Evolutionary conservation across 2,113 vertebrate species (phyloP).

Genomic region (Bubo blakistoni): DNA sequence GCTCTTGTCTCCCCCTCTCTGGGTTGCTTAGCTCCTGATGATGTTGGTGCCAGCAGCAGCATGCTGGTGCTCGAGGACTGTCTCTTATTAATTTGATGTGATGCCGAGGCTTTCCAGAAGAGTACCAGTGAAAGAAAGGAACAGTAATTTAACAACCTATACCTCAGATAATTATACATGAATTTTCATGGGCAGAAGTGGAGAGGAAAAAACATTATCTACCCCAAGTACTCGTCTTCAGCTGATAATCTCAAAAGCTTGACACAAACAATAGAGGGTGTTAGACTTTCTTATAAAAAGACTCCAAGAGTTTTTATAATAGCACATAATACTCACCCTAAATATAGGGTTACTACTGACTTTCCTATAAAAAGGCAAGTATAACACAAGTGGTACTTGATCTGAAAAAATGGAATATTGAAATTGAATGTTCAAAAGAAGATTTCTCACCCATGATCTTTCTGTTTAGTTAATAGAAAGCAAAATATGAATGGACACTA

Average conservation of each 20-base stretch:
- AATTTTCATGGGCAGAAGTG: neutral
- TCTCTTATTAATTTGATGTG: neutral
- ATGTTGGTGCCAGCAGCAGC: neutral
- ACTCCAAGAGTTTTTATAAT: neutral
- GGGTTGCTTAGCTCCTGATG: neutral
- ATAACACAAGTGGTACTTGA: neutral
- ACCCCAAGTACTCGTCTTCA: neutral
- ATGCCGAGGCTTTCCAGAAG: neutral
- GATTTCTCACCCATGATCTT: neutral
- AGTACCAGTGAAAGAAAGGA: neutral
- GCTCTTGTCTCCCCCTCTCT: accelerated
- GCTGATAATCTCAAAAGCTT: neutral
- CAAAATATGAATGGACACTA: neutral
- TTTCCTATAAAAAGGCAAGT: neutral
- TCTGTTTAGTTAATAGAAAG: neutral
- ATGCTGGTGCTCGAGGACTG: too few relatives aligned
- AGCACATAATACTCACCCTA: neutral
- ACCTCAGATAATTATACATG: neutral
- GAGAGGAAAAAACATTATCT: neutral
- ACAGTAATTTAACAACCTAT: neutral
- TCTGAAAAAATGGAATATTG: neutral
- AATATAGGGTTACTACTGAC: neutral
- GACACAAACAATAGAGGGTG: neutral
- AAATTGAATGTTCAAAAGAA: neutral
- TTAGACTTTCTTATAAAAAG: neutral